Percentiles rank a stretch among this genome's conserved stretches.
phyloP scores from a whole-genome alignment of 37 sponge, comb jelly and placozoan species.

The Hexactinellida sp. region DNA sequence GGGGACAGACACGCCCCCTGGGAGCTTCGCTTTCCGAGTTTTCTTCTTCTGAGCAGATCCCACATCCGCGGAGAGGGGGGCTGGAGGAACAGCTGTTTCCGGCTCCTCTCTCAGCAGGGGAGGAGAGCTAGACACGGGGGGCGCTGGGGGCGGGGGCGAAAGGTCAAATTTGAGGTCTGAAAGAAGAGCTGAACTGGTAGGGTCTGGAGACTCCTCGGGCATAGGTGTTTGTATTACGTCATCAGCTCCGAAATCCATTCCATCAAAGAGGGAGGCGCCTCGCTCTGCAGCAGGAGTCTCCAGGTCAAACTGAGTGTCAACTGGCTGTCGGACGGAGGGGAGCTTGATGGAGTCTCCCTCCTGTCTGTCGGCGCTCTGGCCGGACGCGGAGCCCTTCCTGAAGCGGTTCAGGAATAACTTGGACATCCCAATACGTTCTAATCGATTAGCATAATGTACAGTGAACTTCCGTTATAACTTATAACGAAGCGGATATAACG shows the following conservation, averaged over 20 bases:
- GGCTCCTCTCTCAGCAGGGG: background rate
- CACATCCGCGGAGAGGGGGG: background rate
- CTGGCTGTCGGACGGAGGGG: background rate
- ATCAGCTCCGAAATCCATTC: constrained; percentile 12
- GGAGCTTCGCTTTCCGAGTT: background rate
- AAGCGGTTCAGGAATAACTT: background rate
- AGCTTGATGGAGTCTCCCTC: background rate
- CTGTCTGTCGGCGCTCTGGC: background rate
- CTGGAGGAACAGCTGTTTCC: background rate
- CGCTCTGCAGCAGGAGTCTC: background rate
- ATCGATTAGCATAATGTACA: too few species aligned
- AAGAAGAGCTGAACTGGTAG: background rate
- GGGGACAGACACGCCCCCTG: background rate
- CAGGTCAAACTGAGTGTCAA: background rate
- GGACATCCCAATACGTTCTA: background rate
- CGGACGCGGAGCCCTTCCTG: background rate
- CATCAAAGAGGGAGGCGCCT: background rate
- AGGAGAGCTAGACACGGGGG: background rate
- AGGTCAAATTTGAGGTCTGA: background rate
- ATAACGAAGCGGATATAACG: too few species aligned
- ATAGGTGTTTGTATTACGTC: background rate
- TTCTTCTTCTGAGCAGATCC: constrained; percentile 5
- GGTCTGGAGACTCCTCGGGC: background rate
- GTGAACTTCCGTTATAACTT: too few species aligned
- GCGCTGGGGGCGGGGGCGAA: background rate